phyloP scores from a whole-genome alignment of 2,888 invertebrate genomes.

The Geophilus truncorum region DNA sequence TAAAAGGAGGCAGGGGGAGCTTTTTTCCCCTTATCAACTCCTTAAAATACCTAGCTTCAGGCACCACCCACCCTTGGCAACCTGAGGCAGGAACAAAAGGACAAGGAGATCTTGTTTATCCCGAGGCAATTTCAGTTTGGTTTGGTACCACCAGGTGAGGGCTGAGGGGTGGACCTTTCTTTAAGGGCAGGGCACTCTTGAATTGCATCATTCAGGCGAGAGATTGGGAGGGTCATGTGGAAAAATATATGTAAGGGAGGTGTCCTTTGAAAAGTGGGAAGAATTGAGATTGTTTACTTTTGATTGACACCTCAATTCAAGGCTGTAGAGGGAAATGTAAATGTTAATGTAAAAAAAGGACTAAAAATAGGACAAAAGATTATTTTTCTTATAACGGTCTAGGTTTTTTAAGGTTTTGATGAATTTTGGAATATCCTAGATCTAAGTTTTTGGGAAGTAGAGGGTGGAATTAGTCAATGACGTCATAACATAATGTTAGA shows the following conservation, averaged over 20 bases:
- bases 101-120: neutral
- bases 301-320: neutral
- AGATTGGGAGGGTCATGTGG: neutral
- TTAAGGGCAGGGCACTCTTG: neutral
- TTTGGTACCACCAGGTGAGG: neutral
- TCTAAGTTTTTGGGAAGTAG: too few species aligned
- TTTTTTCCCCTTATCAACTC: neutral
- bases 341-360: too few species aligned
- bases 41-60: neutral
- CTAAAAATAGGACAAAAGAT: too few species aligned
- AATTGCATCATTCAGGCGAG: neutral
- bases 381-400: too few species aligned
- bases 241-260: neutral
- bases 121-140: neutral
- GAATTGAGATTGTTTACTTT: neutral
- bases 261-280: neutral
- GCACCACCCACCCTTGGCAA: neutral
- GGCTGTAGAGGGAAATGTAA: too few species aligned
- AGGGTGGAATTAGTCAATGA: too few species aligned
- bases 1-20: neutral
- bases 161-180: neutral
- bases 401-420: too few species aligned
- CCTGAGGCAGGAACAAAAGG: neutral
- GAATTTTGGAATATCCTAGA: too few species aligned
- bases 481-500: too few species aligned